Conservation (phyloP, 1,140 invertebrate species). For the Drosophila albomicans region DNA sequence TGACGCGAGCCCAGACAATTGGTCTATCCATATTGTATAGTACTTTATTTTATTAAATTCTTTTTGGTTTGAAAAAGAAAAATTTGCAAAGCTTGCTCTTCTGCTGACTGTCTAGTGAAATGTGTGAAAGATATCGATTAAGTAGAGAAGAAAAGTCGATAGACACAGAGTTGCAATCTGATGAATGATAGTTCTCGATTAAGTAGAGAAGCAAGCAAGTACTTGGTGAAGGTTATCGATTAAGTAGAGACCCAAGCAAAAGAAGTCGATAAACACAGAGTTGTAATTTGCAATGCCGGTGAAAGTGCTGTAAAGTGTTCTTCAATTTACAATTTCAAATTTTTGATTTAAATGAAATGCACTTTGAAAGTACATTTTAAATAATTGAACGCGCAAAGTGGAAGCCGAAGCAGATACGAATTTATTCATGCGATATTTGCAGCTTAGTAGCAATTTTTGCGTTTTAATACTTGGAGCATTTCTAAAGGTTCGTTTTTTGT, state of each 20-base stretch:
- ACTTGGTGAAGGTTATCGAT: no score
- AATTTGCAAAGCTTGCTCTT: background rate
- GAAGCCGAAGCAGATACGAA: constrained; percentile 16
- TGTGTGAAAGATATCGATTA: background rate
- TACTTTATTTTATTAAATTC: constrained; percentile 21
- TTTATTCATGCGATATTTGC: constrained; percentile 28
- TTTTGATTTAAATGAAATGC: background rate
- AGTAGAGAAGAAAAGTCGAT: no score
- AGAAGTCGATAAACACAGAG: no score
- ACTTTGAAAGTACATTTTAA: background rate
- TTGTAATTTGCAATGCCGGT: no score
- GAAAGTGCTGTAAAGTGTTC: background rate
- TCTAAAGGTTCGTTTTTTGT: constrained; percentile 40
- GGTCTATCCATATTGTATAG: constrained; percentile 91
- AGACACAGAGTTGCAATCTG: no score
- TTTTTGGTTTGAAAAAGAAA: constrained; percentile 22
- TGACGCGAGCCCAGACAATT: constrained; percentile 92
- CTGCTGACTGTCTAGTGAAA: constrained; percentile 38
- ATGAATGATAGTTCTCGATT: no score
- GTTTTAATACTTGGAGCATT: constrained; percentile 29
- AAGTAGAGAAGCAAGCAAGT: no score
- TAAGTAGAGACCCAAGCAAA: no score
- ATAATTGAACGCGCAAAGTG: background rate
- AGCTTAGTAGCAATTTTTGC: constrained; percentile 11
- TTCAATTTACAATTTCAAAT: no score